Base-by-base conservation (phyloP, 2,113 vertebrate species). In the Microtus richardsoni region DNA sequence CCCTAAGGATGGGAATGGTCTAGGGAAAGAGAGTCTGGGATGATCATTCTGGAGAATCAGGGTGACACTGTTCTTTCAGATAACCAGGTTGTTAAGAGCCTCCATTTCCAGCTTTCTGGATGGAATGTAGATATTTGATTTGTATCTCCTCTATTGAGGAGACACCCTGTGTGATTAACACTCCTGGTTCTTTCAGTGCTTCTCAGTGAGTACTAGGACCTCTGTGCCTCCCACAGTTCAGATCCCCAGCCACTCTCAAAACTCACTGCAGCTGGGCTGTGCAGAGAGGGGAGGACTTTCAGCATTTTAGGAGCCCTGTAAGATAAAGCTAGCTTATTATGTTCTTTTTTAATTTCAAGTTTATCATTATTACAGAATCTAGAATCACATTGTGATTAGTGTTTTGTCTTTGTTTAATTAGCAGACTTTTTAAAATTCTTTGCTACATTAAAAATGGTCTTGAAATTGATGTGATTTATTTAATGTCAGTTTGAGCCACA, bases 391-490 rank as follows among this genome's bases (percentile, higher is more conserved):
- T 90, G 70, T 73, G 52, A 87, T 86, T 33, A 68, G 36, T 90
- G 10, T 22, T 44, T 28, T 85, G 52, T 92, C 28, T n/a, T 77
- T 84, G 16, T 14, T 92, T 92, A 88, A 60, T 47, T 64, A 30
- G 17, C 75, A 90, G 36, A 26, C 19, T 24, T 44, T 73, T 88
- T 9, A 60, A 62, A 24, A 80, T 13, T 49, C 64, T 78, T 2
- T 75, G 73, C 86, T 88, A 77, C 17, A 33, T 91, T 68, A 92
- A 93, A 85, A 89, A 82, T 93, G 58, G 9, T 89, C 71, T 94
- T 96, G 68, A 80, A 71, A 66, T 73, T 79, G 47, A 74, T 79
- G 28, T 91, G 17, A 62, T 89, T 93, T 68, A 68, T 89, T 85
- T 91, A n/a, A 5, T 91, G 62, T 87, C 60, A 44, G 4, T 66